Evolutionary conservation across 2,888 invertebrate genomes (phyloP), one percentile per base, ranked within the genome.

Genomic region (Lycocerus yunnanus): DNA sequence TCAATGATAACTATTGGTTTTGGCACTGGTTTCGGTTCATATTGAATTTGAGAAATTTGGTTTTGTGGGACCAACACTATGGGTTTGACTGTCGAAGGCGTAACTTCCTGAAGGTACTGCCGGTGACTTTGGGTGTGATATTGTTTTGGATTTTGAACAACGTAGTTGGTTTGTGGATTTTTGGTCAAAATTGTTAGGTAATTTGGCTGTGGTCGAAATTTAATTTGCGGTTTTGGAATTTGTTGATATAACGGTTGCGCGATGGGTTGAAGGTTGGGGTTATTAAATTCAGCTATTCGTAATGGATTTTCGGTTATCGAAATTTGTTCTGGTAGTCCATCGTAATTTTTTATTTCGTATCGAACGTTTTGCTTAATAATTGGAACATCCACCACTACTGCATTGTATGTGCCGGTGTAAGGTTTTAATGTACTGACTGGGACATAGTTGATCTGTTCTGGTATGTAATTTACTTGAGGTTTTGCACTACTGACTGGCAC

Each of bases 391-490:
- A 87, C 84, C 14, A 58, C 69, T 1, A 85, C 83, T 0, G 86
- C 82, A 4, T 85, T 85, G 75, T 85, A 87, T 4, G 85, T 86
- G 68, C 85, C 84, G 5, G 86, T 79, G 15, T 83, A 83, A 9
- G 86, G 84, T 78, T 85, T 85, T 11, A 73, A 66, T 6, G 78
- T 76, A 63, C 76, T 67, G 14, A 16, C 15, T 11, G 59, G 18
- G 11, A 63, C 24, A 13, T 58, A 77, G 24, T 27, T 20, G 1
- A 78, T 2, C 73, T 43, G 73, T 14, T 78, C 58, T 0, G 82
- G 79, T 5, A 81, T 75, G 60, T 77, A 80, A 66, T 75, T 79
- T 10, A 77, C 69, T 61, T 74, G 72, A 3, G 76, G 79, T 69
- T 73, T 78, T 43, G n/a, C 8, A 43, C 43, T 43, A 43, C 43